These are phyloP conservation scores for Eurystomus gularis DNA, from an alignment of 2,113 vertebrate species.

Conservation along the genomic window DNA sequence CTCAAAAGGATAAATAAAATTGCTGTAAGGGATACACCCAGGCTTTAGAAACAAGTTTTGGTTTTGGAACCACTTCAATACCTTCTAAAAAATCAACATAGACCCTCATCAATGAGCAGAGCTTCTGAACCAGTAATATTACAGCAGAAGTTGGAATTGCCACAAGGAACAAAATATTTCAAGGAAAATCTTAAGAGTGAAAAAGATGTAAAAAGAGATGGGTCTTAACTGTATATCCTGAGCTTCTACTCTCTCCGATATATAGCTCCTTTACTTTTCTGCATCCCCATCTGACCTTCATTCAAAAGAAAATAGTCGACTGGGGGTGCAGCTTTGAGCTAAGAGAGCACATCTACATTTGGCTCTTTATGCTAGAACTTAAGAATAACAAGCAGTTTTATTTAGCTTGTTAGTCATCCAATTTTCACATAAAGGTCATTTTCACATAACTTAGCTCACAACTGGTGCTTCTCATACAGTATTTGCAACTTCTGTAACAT, in stretches of 20 bases:
- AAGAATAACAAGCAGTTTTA: not conserved
- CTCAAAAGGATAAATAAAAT: not conserved
- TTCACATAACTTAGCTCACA: not conserved
- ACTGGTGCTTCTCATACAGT: not conserved
- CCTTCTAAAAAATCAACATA: not conserved
- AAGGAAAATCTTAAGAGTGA: not conserved
- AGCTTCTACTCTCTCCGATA: not conserved
- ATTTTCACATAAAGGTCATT: slow-evolving; percentile 5
- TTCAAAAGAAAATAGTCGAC: not conserved
- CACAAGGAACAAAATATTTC: not conserved
- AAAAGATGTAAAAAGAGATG: not conserved
- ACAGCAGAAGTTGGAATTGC: not conserved
- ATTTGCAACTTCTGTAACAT: not conserved
- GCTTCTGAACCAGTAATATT: not conserved
- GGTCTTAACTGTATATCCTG: not conserved
- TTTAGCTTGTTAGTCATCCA: not conserved
- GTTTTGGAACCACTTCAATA: not conserved
- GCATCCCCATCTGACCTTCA: not conserved
- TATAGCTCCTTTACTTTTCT: not conserved
- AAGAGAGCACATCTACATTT: not conserved
- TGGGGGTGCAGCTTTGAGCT: not conserved
- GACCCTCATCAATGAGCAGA: not conserved
- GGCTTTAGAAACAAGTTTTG: not conserved
- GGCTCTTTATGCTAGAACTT: not conserved
- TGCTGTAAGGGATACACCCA: not conserved